Evolutionary conservation across 2,888 invertebrate genomes (phyloP).

Genomic region (Nomada lathburiana): DNA sequence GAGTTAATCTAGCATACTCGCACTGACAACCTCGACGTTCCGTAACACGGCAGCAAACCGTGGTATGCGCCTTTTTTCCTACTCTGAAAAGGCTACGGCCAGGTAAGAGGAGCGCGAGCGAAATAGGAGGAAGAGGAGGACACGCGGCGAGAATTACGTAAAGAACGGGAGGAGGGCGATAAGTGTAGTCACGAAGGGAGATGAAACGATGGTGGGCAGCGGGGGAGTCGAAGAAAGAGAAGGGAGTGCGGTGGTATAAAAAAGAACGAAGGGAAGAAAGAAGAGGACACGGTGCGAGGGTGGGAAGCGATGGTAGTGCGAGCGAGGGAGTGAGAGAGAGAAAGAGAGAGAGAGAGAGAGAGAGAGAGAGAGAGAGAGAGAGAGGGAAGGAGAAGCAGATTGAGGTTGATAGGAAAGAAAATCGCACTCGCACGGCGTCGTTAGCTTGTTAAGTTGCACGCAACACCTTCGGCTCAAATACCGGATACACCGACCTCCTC

Average conservation of each 20-base stretch:
- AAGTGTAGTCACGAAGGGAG: constrained; percentile 49
- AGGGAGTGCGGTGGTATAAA: neutral
- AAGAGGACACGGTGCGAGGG: constrained; percentile 35
- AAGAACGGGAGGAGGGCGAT: constrained; percentile 37
- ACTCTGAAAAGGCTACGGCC: constrained; percentile 38
- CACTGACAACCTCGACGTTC: constrained; percentile 59
- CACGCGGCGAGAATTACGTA: constrained; percentile 46
- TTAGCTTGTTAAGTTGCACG: constrained; percentile 85
- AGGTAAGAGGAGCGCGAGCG: neutral
- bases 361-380: constrained; percentile 35
- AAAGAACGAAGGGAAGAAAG: constrained; percentile 27
- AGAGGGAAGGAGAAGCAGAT: constrained; percentile 82
- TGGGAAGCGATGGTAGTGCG: constrained; percentile 22
- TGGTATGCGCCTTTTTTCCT: constrained; percentile 46
- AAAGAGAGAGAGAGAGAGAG: constrained; percentile 76
- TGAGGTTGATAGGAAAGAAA: constrained; percentile 84
- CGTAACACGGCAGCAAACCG: constrained; percentile 70
- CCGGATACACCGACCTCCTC: constrained; percentile 81
- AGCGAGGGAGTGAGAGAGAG: constrained; percentile 17
- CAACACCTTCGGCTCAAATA: constrained; percentile 84
- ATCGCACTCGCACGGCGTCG: constrained; percentile 84
- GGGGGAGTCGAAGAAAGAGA: constrained; percentile 8
- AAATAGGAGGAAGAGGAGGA: neutral
- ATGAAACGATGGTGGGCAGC: constrained; percentile 26
- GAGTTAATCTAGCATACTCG: constrained; percentile 65